These are phyloP conservation scores for Sebastes nivosus DNA, from an alignment of 2,797 vertebrate genomes.

Conservation along the genomic window DNA sequence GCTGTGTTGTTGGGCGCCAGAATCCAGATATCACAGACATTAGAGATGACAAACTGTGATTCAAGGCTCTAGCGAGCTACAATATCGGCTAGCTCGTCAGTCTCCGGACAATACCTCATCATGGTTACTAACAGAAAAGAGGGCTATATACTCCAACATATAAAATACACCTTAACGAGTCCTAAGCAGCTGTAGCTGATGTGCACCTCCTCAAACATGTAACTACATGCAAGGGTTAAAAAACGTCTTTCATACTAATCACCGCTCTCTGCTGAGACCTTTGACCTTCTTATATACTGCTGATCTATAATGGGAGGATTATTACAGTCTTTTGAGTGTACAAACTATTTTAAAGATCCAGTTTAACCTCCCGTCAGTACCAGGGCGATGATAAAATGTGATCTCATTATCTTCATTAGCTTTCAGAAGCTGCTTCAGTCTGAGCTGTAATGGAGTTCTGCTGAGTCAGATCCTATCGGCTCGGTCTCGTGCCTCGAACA, in stretches of 20 bases:
- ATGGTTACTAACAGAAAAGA: no score
- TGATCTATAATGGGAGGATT: not conserved
- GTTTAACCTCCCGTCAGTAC: not conserved
- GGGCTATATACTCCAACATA: not conserved
- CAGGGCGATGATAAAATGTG: not conserved
- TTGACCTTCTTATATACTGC: no score
- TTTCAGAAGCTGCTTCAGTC: slow-evolving; percentile 3
- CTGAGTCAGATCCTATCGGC: slow-evolving; percentile 23
- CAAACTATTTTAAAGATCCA: not conserved
- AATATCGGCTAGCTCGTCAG: no score
- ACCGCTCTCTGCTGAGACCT: no score
- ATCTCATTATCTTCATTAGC: slow-evolving; percentile 15
- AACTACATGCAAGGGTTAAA: not conserved
- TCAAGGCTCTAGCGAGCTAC: no score
- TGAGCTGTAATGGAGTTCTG: slow-evolving; percentile 2
- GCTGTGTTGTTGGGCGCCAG: no score
- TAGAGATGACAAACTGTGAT: no score
- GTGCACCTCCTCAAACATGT: not conserved
- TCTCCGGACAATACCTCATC: no score
- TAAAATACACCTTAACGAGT: not conserved
- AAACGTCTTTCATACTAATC: not conserved
- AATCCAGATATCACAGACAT: no score
- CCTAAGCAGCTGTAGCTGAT: not conserved
- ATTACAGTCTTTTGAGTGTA: not conserved
- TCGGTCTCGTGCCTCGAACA: slow-evolving; percentile 10